Percentiles rank a stretch among this genome's conserved stretches.
Conservation (phyloP, 2,888 invertebrate genomes). For the Rhopalosiphum nymphaeae region DNA sequence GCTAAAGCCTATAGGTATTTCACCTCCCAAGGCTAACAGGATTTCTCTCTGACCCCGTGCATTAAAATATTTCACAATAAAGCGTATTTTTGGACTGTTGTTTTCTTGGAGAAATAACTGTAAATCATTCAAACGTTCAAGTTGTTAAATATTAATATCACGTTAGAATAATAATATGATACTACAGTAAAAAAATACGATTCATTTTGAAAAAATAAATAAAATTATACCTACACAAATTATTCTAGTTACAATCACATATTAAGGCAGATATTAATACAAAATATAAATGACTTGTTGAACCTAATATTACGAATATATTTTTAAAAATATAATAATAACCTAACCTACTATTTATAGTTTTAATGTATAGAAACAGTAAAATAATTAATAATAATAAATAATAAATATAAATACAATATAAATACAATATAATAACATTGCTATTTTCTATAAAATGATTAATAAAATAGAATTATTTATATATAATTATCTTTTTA, state of each 20-base stretch:
- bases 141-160: conserved; percentile 13
- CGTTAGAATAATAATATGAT: background rate
- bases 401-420: too few species aligned
- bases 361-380: background rate
- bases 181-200: background rate
- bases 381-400: too few species aligned
- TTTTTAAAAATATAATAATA: background rate
- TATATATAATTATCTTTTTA: too few species aligned
- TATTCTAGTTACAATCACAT: background rate
- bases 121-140: background rate
- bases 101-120: background rate
- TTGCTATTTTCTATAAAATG: too few species aligned
- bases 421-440: too few species aligned
- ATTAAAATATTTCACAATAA: conserved; percentile 17
- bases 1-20: conserved; percentile 62
- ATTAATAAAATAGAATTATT: too few species aligned
- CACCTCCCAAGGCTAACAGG: conserved; percentile 49
- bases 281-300: background rate
- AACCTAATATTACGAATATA: background rate
- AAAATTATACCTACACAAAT: background rate
- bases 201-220: background rate
- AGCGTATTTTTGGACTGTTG: conserved; percentile 23
- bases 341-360: background rate
- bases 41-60: conserved; percentile 24
- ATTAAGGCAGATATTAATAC: background rate